phyloP scores from a whole-genome alignment of 1,140 invertebrate species.

The Sitophilus oryzae region DNA sequence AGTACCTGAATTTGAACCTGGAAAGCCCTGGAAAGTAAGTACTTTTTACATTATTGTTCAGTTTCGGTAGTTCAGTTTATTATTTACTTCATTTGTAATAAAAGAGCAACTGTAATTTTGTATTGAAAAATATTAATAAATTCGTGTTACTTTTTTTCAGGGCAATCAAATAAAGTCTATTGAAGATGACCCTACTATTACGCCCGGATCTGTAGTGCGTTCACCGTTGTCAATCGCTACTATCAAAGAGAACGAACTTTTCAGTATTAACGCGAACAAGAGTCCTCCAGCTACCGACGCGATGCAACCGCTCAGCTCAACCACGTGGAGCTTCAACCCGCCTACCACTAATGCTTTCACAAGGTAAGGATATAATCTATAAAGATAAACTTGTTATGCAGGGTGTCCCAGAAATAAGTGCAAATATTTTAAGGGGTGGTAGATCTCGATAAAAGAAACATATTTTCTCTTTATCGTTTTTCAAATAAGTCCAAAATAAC shows the following conservation, averaged over 20 bases:
- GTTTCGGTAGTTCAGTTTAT: no score
- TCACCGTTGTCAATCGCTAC: constrained; percentile 80
- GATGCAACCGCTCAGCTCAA: constrained; percentile 70
- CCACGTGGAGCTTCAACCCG: constrained; percentile 87
- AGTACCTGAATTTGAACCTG: constrained; percentile 95
- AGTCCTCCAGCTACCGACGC: constrained; percentile 54
- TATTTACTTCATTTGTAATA: no score
- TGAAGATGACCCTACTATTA: constrained; percentile 95
- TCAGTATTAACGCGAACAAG: constrained; percentile 62
- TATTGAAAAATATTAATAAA: no score
- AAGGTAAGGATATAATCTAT: no score
- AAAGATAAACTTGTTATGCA: no score
- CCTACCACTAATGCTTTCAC: constrained; percentile 52
- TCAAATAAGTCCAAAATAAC: no score
- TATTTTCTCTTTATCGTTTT: no score
- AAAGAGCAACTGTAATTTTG: no score
- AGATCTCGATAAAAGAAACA: no score
- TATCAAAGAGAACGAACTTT: constrained; percentile 81
- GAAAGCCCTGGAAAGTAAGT: constrained; percentile 92
- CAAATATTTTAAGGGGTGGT: no score
- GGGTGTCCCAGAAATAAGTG: no score
- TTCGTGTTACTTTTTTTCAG: constrained; percentile 51
- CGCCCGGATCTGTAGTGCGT: constrained; percentile 88
- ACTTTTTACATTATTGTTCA: background rate
- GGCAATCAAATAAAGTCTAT: constrained; percentile 90